A percentile compares a stretch with the other conserved stretches of the same genome.
Evolutionary conservation across 2,888 invertebrate species (phyloP).

Genomic region (Synanthedon myopaeformis): DNA sequence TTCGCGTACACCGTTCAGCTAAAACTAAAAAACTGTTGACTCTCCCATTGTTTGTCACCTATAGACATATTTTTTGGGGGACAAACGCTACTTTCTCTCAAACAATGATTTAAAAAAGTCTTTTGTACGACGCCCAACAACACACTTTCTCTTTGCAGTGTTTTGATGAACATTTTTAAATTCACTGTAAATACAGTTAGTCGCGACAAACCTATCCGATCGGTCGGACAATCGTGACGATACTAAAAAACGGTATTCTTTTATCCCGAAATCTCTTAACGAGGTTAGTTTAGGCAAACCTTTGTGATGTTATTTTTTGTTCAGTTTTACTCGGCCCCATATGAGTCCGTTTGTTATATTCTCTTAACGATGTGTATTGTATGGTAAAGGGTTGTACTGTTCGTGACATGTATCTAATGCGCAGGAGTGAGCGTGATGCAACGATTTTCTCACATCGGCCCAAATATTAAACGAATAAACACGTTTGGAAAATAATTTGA

Average conservation of each 20-base stretch:
- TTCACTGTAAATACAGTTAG: conserved; percentile 26
- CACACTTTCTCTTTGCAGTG: conserved; percentile 47
- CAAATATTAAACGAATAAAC: conserved; percentile 46
- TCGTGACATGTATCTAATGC: conserved; percentile 35
- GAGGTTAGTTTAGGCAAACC: conserved; percentile 70
- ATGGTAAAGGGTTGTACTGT: conserved; percentile 43
- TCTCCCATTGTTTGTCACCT: conserved; percentile 33
- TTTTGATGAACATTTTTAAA: conserved; percentile 32
- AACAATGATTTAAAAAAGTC: conserved; percentile 49
- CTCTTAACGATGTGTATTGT: conserved; percentile 36
- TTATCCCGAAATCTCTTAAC: conserved; percentile 69
- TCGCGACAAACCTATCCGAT: conserved; percentile 59
- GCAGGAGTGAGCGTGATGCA: conserved; percentile 64
- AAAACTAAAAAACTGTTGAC: conserved; percentile 55
- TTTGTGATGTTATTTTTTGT: conserved; percentile 65
- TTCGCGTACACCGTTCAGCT: conserved; percentile 37
- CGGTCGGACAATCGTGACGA: conserved; percentile 62
- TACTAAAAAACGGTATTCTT: conserved; percentile 69
- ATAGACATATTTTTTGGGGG: conserved; percentile 35
- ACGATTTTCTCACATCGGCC: conserved; percentile 32
- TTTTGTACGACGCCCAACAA: conserved; percentile 36
- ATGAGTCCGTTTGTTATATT: conserved; percentile 58
- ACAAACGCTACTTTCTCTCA: conserved; percentile 55
- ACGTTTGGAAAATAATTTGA: conserved; percentile 69
- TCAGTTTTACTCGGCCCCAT: conserved; percentile 56